Conservation (phyloP, 2,888 invertebrate genomes). For the Romanomermis culicivorax region DNA sequence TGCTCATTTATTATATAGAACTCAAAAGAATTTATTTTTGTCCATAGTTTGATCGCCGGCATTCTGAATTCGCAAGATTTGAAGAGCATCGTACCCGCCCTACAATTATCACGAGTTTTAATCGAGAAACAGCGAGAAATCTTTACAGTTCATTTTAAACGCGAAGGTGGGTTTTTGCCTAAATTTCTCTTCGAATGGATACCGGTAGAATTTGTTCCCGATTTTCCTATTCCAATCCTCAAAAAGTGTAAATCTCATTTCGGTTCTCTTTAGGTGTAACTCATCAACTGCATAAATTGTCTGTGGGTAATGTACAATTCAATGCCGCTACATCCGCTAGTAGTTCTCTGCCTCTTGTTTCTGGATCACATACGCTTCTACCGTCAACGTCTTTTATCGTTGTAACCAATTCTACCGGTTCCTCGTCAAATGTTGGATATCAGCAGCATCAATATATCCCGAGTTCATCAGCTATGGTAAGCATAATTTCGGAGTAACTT, state of each 20-base stretch:
- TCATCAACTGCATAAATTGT: constrained; percentile 27
- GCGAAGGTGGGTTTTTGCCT: constrained; percentile 51
- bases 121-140: constrained; percentile 88
- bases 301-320: constrained; percentile 9
- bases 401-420: no score
- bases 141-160: constrained; percentile 78
- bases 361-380: no score
- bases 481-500: no score
- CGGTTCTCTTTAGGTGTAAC: constrained; percentile 3
- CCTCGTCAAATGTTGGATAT: no score
- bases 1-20: neutral
- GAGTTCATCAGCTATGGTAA: no score
- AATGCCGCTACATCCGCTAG: no score
- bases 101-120: constrained; percentile 86
- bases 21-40: no score
- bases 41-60: constrained; percentile 91
- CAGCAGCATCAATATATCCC: no score
- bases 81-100: constrained; percentile 79
- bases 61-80: constrained; percentile 91
- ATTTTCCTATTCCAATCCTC: constrained; percentile 8
- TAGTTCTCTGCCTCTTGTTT: no score
- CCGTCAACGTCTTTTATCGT: no score
- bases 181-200: no score
- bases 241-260: neutral
- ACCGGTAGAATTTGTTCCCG: constrained; percentile 1